Evolutionary conservation across 2,113 vertebrate species (phyloP).

Genomic region (Phoenicopterus ruber): DNA sequence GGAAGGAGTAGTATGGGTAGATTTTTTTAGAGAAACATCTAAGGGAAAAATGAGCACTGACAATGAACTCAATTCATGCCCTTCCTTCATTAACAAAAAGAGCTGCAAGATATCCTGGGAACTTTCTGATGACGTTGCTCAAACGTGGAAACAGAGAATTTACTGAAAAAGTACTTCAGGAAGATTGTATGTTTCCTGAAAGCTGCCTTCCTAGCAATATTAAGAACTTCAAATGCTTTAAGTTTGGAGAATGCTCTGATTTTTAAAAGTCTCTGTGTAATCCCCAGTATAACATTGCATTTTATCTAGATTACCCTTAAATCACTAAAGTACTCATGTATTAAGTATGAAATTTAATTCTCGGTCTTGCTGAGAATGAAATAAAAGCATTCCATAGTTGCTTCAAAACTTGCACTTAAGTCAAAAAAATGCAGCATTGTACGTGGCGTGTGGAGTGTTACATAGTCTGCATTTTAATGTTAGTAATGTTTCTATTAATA

Average conservation of each 20-base stretch:
- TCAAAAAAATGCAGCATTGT: not conserved
- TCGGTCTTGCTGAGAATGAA: not conserved
- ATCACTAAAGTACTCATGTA: not conserved
- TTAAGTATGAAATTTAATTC: not conserved
- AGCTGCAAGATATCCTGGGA: not conserved
- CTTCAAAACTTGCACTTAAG: not conserved
- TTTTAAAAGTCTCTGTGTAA: not conserved
- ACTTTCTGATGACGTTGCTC: not conserved
- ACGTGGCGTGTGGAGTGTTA: not conserved
- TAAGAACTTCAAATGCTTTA: not conserved
- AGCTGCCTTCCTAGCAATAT: not conserved
- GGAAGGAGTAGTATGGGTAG: not conserved
- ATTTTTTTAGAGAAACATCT: not conserved
- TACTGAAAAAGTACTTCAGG: not conserved
- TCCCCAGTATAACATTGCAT: not conserved
- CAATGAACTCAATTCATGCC: fast-evolving
- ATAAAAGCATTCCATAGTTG: not conserved
- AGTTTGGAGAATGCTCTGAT: not conserved
- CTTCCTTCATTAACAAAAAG: not conserved
- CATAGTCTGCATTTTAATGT: not conserved
- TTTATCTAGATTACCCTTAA: not conserved
- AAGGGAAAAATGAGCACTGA: not conserved
- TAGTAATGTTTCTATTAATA: not conserved
- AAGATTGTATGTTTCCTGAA: not conserved
- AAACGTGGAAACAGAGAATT: not conserved